These are phyloP conservation scores for Atlantisia rogersi DNA, from an alignment of 2,113 vertebrate genomes.

Conservation along the genomic window DNA sequence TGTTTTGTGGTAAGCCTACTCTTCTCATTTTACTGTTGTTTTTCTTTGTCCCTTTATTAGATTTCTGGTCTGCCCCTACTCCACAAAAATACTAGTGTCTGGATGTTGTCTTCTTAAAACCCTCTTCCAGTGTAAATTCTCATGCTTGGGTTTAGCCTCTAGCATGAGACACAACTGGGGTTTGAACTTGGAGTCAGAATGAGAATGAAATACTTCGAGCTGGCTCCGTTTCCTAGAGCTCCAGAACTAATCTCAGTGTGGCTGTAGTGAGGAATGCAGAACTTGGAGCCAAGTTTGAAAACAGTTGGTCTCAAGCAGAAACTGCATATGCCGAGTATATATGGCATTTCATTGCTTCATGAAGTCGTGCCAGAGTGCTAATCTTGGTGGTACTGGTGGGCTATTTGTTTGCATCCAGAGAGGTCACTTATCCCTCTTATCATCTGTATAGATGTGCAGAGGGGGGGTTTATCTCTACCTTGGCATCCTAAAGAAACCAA, in stretches of 20 bases:
- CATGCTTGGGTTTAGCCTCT: not conserved
- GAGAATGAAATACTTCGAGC: not conserved
- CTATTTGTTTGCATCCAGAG: not conserved
- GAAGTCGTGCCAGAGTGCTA: not conserved
- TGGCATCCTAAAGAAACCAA: not conserved
- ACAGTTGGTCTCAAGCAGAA: not conserved
- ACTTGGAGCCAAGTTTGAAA: not conserved
- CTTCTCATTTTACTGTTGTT: not conserved
- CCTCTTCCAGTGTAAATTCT: not conserved
- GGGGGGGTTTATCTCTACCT: not conserved
- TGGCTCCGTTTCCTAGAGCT: slow-evolving; percentile 1
- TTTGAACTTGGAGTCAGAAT: not conserved
- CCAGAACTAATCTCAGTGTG: not conserved
- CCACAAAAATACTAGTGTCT: not conserved
- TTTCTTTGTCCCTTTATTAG: not conserved
- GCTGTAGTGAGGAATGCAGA: not conserved
- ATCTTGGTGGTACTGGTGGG: not conserved
- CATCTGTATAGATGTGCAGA: not conserved
- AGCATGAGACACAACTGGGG: not conserved
- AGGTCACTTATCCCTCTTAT: not conserved
- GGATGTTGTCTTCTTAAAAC: not conserved
- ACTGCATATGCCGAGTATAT: not conserved
- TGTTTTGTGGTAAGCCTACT: not conserved
- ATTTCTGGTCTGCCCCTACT: not conserved
- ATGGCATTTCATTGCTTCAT: not conserved